Conservation (phyloP, 1,140 invertebrate species). For the Aphaenogaster rudis region DNA sequence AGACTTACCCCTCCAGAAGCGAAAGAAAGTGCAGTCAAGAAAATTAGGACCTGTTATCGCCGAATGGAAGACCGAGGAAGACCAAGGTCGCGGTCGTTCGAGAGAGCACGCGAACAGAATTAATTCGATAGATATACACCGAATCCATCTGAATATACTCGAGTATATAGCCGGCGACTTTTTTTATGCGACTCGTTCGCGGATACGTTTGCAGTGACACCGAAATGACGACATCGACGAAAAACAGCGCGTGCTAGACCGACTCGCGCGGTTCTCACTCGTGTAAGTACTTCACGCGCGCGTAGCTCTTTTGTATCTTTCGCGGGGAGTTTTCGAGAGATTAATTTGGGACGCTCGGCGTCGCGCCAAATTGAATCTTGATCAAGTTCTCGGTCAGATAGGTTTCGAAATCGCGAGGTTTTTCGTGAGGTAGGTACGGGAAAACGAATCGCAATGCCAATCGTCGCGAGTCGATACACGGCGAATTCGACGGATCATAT, state of each 20-base stretch:
- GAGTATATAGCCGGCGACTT: neutral
- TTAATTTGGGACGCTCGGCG: neutral
- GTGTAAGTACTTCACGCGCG: neutral
- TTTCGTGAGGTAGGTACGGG: neutral
- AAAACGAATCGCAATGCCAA: neutral
- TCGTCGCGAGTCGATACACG: neutral
- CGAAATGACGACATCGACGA: neutral
- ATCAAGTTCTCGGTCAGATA: neutral
- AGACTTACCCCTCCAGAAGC: neutral
- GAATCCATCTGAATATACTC: neutral
- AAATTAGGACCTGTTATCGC: neutral
- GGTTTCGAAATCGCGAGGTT: neutral
- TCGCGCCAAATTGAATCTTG: slow-evolving; percentile 7
- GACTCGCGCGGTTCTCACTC: too few relatives aligned
- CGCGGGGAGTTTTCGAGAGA: neutral
- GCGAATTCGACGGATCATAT: neutral
- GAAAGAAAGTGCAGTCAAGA: neutral
- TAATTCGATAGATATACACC: neutral
- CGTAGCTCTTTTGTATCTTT: neutral
- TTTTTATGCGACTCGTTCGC: neutral
- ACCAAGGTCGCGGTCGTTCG: neutral
- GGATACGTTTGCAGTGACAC: neutral
- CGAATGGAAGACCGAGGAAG: neutral
- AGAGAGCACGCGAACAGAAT: neutral
- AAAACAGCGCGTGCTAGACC: neutral